Percentiles rank a stretch among this genome's conserved stretches.
Conservation (phyloP, 53 echinoderm and acorn worm species). For the Actinopyga echinites region DNA sequence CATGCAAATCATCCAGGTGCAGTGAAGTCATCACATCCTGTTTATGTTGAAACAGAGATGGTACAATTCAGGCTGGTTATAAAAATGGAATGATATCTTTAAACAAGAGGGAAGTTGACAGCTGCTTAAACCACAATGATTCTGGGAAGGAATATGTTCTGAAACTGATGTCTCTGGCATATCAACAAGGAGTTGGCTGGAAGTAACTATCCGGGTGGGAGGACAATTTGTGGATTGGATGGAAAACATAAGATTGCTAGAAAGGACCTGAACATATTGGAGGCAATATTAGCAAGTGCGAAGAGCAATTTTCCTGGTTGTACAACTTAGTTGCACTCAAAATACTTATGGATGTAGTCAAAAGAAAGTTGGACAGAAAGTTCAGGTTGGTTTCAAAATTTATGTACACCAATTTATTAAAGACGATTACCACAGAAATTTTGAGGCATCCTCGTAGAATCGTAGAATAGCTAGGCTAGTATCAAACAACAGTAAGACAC, state of each 20-base stretch:
- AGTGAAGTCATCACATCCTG: background rate
- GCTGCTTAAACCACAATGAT: background rate
- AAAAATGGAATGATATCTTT: background rate
- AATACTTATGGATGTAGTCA: conserved; percentile 17
- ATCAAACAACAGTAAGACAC: too few species aligned
- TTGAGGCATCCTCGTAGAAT: too few species aligned
- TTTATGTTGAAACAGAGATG: background rate
- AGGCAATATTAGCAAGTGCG: conserved; percentile 19
- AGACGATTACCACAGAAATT: too few species aligned
- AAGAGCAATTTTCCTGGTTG: conserved; percentile 21
- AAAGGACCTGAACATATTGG: background rate
- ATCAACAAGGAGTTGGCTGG: background rate
- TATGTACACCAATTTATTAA: too few species aligned
- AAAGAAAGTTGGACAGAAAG: conserved; percentile 21
- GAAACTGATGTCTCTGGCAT: conserved; percentile 17
- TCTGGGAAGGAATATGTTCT: conserved; percentile 36
- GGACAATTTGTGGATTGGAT: conserved; percentile 5
- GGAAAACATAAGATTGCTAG: background rate
- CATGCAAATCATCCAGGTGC: too few species aligned
- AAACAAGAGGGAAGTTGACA: background rate
- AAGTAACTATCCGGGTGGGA: conserved; percentile 24
- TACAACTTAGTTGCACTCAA: background rate
- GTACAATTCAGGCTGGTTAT: background rate
- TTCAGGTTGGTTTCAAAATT: background rate
- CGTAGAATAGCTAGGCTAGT: too few species aligned